These are phyloP conservation scores for Gymnosoma rotundatum DNA, from an alignment of 2,888 invertebrate genomes.

Conservation along the genomic window DNA sequence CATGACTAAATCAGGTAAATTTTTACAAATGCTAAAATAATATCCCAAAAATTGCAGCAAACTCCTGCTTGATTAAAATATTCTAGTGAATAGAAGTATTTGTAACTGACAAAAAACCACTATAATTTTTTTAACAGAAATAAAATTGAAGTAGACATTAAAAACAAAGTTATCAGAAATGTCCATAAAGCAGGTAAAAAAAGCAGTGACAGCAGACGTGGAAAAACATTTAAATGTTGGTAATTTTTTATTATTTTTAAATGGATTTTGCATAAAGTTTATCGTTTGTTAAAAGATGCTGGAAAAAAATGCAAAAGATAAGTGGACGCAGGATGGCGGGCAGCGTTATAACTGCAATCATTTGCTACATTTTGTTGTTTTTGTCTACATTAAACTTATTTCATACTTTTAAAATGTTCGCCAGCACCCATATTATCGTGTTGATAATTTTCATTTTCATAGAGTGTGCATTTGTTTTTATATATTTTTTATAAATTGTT, in stretches of 20 bases:
- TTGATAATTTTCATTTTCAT: constrained; percentile 18
- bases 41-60: no score
- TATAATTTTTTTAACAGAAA: not conserved
- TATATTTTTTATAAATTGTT: not conserved
- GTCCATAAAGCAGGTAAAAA: constrained; percentile 35
- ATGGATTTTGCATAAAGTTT: constrained; percentile 57
- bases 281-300: constrained; percentile 35
- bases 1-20: no score
- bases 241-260: no score
- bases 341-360: constrained; percentile 50
- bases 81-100: not conserved
- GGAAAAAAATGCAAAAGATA: constrained; percentile 22
- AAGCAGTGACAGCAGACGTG: not conserved
- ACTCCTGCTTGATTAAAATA: no score
- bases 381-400: not conserved
- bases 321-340: constrained; percentile 24
- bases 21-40: no score
- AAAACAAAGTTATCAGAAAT: constrained; percentile 58
- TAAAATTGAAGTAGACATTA: constrained; percentile 19
- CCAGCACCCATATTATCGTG: constrained; percentile 21
- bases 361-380: constrained; percentile 14
- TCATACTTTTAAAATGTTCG: constrained; percentile 27
- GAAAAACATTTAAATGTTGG: constrained; percentile 31
- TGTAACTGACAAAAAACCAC: not conserved
- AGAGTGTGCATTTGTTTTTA: not conserved